A percentile compares a stretch with the other conserved stretches of the same genome.
Evolutionary conservation across 2,113 vertebrate genomes (phyloP).

Genomic region (Carassius auratus): DNA sequence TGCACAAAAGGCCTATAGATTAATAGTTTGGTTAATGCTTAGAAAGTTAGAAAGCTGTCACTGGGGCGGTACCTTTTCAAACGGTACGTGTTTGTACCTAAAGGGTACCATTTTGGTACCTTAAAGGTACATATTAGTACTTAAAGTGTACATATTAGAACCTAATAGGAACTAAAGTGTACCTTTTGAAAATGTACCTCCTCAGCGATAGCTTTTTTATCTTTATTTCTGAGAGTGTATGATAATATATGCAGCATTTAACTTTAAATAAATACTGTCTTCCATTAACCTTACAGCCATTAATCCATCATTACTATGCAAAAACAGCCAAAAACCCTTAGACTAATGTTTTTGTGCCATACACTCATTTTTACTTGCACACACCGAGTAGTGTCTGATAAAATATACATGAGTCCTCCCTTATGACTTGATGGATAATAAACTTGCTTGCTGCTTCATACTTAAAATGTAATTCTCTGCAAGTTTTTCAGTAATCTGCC

Average conservation of each 20-base stretch:
- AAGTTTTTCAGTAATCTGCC: not conserved
- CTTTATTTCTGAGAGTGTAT: no score
- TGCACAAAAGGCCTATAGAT: not conserved
- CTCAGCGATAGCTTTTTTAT: no score
- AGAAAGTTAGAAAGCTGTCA: no score
- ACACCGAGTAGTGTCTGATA: not conserved
- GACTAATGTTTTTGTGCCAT: constrained; percentile 9
- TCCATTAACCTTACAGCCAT: constrained; percentile 22
- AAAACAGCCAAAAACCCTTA: not conserved
- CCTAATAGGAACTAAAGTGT: no score
- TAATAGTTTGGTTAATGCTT: not conserved
- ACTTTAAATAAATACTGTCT: not conserved
- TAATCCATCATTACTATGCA: constrained; percentile 19
- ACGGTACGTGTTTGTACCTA: no score
- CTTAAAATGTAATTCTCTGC: not conserved
- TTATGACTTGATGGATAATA: not conserved
- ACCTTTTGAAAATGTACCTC: no score
- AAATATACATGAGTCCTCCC: not conserved
- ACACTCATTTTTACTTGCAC: not conserved
- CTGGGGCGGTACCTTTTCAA: no score
- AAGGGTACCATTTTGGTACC: no score
- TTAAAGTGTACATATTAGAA: no score
- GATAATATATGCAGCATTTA: not conserved
- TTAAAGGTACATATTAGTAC: no score
- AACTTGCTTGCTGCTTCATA: not conserved